Base-by-base conservation (phyloP, 2,797 vertebrate genomes). In the Oryzias sinensis region DNA sequence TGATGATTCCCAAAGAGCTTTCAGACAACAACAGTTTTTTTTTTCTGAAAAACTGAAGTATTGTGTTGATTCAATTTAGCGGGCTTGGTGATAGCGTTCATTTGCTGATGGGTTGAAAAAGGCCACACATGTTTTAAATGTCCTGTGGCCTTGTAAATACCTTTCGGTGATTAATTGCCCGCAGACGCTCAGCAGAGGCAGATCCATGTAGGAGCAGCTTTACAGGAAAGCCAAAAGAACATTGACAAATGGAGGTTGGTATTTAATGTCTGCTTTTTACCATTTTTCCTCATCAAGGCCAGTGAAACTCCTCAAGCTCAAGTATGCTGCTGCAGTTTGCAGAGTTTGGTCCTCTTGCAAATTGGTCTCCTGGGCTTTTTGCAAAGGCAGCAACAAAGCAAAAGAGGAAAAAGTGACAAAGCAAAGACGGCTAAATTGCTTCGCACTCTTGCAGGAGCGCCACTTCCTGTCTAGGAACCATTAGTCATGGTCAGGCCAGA, bases 131-230 rank as follows among this genome's bases (percentile, higher is more conserved):
- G 84, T 89, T 88, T 89, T 58, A 84, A 85, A 86, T 67, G 82
- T 88, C 84, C 79, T 68, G 68, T 76, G 81, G 84, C 87, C 81
- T 79, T 79, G 87, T 88, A 87, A 90, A 91, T 89, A 82, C 86
- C 76, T 85, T 76, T 56, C 75, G 62, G 62, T 87, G 82, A 89
- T 85, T 86, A 76, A 89, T 71, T 71, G 65, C 84, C 74, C 71
- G 82, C 84, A 86, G 80, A 72, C 49, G 29, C 65, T 78, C 60
- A 56, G 79, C 76, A 72, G 70, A 77, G 53, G 62, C 71, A 65
- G 64, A 80, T 20, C 15, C 47, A 46, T 72, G 63, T 59, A 56
- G 56, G 16, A 53, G 61, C 63, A 71, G 69, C 64, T 53, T 61
- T 62, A 41, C 27, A 56, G 17, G 11, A 53, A 59, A 44, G 4